Evolutionary conservation across 2,113 vertebrate species (phyloP), one percentile per base, ranked within the genome.

Genomic region (Platanista minor): DNA sequence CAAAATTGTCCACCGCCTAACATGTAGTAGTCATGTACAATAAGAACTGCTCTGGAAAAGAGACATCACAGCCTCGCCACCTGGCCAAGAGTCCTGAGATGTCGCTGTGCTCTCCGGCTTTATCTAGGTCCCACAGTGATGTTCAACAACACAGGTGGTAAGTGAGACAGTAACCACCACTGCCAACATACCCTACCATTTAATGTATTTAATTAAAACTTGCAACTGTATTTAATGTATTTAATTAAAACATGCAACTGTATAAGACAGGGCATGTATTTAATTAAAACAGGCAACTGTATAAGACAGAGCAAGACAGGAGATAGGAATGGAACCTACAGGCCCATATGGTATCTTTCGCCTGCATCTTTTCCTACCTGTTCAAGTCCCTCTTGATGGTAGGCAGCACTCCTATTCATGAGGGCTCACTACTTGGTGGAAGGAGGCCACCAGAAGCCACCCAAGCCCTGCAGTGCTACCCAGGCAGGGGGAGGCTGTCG

Each of bases 311-410:
- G 49, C 5, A 23, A 39, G 57, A 6, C 8, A 10, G 43, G 23
- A 62, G 27, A 1, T 2, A n/a, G 0, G 3, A 8, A 39, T 7
- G 27, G 21, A 33, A 0, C 9, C 27, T 36, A 33, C 0, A 14
- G 17, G 27, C 1, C 8, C 46, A 1, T 0, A 0, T 0, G 0
- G 18, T 4, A 29, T 33, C 11, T 33, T 41, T n/a, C 14, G 0
- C 41, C 31, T 8, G 39, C 18, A 11, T 15, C 33, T 31, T 39
- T 31, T 36, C 18, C 12, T 10, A 8, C 36, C 39, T 11, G 4
- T 13, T 31, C 92, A 12, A 14, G 15, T 39, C 15, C 31, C 6
- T 64, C 10, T 13, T 20, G 5, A 31, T 0, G 0, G 0, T 0
- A 6, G 12, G 15, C 21, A 17, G 54, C 1, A 7, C 33, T 33